These are phyloP conservation scores for Petrolisthes manimaculis DNA, from an alignment of 2,888 invertebrate species.

Conservation along the genomic window DNA sequence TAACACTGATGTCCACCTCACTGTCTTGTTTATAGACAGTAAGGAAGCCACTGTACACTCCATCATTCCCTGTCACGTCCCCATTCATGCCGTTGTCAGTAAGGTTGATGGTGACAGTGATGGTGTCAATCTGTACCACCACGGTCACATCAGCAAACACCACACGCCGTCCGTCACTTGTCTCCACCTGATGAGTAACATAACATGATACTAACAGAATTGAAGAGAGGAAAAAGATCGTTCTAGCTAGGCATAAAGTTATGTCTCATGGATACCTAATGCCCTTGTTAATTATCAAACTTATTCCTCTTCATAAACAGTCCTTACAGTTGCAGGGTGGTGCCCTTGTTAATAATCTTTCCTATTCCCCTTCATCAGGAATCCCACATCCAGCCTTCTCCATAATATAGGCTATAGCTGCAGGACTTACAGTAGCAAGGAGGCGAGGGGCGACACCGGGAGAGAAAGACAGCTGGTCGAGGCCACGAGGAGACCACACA, in stretches of 20 bases:
- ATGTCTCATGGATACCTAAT: too few species aligned
- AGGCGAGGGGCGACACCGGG: background rate
- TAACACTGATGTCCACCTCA: constrained; percentile 4
- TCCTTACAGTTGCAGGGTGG: too few species aligned
- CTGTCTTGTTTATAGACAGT: background rate
- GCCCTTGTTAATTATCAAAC: too few species aligned
- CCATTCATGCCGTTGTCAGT: constrained; percentile 28
- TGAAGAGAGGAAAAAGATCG: too few species aligned
- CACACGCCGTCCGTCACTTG: background rate
- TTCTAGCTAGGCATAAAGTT: too few species aligned
- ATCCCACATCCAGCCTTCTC: too few species aligned
- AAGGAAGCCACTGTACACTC: constrained; percentile 39
- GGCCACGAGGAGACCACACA: background rate
- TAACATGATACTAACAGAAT: too few species aligned
- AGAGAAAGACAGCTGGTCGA: background rate
- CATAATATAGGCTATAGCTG: too few species aligned
- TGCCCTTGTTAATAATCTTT: too few species aligned
- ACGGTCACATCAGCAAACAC: constrained; percentile 30
- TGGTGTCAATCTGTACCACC: background rate
- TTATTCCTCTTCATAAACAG: too few species aligned
- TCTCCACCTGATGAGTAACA: constrained; percentile 10
- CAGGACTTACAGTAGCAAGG: background rate
- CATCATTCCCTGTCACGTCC: constrained; percentile 48
- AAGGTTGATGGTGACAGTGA: background rate
- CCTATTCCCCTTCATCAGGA: too few species aligned